phyloP scores from a whole-genome alignment of 2,113 vertebrate species.

The Tychaedon coryphoeus region DNA sequence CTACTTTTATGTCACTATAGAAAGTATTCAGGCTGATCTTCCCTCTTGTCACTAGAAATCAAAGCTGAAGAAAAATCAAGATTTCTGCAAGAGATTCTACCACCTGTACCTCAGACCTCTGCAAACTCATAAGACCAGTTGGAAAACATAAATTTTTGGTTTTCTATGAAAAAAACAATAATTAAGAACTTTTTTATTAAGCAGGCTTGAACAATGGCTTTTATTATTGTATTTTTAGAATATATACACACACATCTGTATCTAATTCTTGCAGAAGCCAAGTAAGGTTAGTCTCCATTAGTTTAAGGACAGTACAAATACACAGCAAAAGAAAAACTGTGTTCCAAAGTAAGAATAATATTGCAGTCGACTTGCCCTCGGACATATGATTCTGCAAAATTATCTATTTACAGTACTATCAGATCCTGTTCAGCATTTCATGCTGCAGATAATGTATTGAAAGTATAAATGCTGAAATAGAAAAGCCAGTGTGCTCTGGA shows the following conservation, averaged over 20 bases:
- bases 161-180: not conserved
- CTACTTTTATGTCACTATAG: not conserved
- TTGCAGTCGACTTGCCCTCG: not conserved
- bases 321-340: not conserved
- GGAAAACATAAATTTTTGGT: not conserved
- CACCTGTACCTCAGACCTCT: not conserved
- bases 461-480: not conserved
- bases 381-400: not conserved
- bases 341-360: not conserved
- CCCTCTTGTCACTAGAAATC: not conserved
- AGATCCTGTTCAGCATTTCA: not conserved
- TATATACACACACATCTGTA: fast-evolving
- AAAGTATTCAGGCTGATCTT: not conserved
- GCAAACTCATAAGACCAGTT: not conserved
- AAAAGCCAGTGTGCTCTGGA: not conserved
- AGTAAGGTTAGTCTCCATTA: not conserved
- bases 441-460: not conserved
- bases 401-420: not conserved
- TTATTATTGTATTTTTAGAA: not conserved
- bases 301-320: not conserved
- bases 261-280: not conserved
- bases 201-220: not conserved
- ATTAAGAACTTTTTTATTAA: not conserved
- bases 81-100: not conserved
- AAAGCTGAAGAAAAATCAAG: not conserved